A percentile compares a stretch with the other conserved stretches of the same genome.
Evolutionary conservation across 2,888 invertebrate species (phyloP).

Genomic region (Plusia festucae): DNA sequence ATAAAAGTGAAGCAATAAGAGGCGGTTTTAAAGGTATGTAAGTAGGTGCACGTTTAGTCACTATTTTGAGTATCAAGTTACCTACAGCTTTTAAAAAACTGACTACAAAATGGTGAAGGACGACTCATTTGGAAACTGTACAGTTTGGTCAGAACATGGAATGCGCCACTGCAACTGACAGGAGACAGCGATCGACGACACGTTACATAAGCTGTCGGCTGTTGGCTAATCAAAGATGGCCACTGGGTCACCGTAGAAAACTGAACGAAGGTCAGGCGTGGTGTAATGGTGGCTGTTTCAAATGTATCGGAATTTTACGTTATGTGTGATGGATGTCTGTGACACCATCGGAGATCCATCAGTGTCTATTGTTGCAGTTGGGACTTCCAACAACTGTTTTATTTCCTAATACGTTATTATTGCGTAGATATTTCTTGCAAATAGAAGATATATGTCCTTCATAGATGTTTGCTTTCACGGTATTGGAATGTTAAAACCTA

Average conservation of each 20-base stretch:
- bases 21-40: no score
- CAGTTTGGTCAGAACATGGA: constrained; percentile 1
- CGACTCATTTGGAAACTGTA: not conserved
- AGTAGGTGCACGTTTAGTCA: no score
- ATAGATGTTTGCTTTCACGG: not conserved
- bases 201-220: constrained; percentile 50
- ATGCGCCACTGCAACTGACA: constrained; percentile 6
- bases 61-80: no score
- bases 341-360: constrained; percentile 7
- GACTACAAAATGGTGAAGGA: not conserved
- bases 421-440: no score
- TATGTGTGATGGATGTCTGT: constrained; percentile 27
- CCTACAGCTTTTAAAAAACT: not conserved
- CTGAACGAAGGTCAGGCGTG: constrained; percentile 61
- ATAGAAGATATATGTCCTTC: no score
- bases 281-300: constrained; percentile 48
- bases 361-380: not conserved
- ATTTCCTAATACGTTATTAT: no score
- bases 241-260: constrained; percentile 60
- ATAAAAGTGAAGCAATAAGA: no score
- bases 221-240: constrained; percentile 53
- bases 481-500: constrained; percentile 2
- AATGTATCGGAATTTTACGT: constrained; percentile 43
- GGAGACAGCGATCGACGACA: constrained; percentile 30
- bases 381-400: not conserved